A percentile compares a stretch with the other conserved stretches of the same genome.
Conservation (phyloP, 2,113 vertebrate species). For the Hypocryptadius cinnamomeus region DNA sequence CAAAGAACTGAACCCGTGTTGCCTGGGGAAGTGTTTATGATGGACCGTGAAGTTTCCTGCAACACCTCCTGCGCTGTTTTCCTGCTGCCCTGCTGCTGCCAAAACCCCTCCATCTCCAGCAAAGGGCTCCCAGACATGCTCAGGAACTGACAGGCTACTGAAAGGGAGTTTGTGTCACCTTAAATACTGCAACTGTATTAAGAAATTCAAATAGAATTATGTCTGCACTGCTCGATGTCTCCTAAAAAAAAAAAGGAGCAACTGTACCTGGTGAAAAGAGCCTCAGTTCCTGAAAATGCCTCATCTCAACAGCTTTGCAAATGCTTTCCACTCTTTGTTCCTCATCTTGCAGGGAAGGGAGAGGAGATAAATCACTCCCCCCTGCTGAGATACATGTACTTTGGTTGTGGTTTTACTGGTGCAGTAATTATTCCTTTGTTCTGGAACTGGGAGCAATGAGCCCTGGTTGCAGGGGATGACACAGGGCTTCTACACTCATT, state of each 20-base stretch:
- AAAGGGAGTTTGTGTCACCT: constrained; percentile 36
- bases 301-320: background rate
- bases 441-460: background rate
- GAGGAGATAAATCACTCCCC: background rate
- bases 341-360: background rate
- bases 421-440: background rate
- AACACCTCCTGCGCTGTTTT: background rate
- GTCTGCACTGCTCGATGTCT: background rate
- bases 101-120: background rate
- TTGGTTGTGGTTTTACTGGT: background rate
- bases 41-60: constrained; percentile 34
- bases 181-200: constrained; percentile 27
- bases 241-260: background rate
- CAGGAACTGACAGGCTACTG: constrained; percentile 15
- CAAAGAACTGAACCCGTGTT: background rate
- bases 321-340: background rate
- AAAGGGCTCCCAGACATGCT: background rate
- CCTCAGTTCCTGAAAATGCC: background rate
- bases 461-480: background rate
- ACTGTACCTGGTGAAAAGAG: constrained; percentile 7
- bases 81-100: background rate
- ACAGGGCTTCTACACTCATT: background rate
- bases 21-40: constrained; percentile 31
- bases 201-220: background rate
- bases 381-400: background rate